Evolutionary conservation across 2,113 vertebrate genomes (phyloP).

Genomic region (Corapipo altera): DNA sequence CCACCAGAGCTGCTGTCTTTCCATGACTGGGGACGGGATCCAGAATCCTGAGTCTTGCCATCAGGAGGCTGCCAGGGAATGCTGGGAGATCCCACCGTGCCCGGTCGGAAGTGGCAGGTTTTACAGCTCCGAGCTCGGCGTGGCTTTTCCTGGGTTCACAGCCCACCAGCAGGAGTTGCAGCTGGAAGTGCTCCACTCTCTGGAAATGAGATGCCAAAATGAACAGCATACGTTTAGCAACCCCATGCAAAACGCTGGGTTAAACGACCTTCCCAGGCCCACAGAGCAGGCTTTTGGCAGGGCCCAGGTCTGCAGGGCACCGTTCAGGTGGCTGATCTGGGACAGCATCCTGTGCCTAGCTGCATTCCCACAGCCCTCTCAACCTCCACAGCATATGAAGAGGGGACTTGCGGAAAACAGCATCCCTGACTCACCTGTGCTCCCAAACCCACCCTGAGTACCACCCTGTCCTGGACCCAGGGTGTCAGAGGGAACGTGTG

Average conservation of each 20-base stretch:
- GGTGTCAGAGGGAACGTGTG: neutral
- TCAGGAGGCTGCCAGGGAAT: neutral
- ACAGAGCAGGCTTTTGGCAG: neutral
- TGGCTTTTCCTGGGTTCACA: neutral
- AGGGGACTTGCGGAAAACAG: neutral
- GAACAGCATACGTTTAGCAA: neutral
- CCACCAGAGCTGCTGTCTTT: neutral
- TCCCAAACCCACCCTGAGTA: neutral
- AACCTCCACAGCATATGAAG: neutral
- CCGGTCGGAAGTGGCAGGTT: accelerated
- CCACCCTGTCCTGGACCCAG: neutral
- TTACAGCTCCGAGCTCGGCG: neutral
- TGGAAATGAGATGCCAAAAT: constrained; percentile 6
- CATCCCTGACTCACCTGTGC: neutral
- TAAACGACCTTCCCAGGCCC: neutral
- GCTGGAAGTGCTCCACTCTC: neutral
- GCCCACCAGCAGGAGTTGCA: constrained; percentile 22
- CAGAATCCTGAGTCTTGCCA: neutral
- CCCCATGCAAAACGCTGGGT: neutral
- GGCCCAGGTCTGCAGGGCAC: neutral
- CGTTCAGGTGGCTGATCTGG: neutral
- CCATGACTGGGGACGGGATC: neutral
- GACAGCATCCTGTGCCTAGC: neutral
- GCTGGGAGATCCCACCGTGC: neutral
- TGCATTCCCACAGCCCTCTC: neutral